Base-by-base conservation (phyloP, 1,140 invertebrate genomes). In the Euborellia annulipes region DNA sequence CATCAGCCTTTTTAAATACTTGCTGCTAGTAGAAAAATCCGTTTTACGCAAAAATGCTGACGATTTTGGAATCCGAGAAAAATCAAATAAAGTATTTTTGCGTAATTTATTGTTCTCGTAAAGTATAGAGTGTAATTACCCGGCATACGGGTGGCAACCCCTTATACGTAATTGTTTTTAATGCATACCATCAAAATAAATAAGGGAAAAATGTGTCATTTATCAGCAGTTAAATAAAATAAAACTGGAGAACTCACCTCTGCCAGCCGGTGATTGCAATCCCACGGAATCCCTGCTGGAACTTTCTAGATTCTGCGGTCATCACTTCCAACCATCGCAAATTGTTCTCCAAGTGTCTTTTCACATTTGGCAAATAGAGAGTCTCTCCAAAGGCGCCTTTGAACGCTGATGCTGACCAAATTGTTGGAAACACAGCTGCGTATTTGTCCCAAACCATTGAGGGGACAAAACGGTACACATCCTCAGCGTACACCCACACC, bases 351-450 rank as follows among this genome's bases (percentile, higher is more conserved):
- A 82, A 55, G 58, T 84, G 81, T 42, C 73, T 66, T 30, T 66
- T 64, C 6, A 75, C 65, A 45, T 75, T 65, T 55, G 76, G 66
- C 52, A 79, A 65, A 43, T 82, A 76, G 38, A 83, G 61, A 18
- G 75, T 78, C 50, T 84, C 79, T 0, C 86, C 86, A 54, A 87
- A 84, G 0, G 86, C 85, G 9, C 84, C 90, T 69, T 94, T 94
- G 57, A 84, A 94, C 1, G 90, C 85, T 47, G 81, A 81, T 2
- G 89, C 89, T n/a, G 81, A 74, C 93, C 93, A 97, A n/a, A 92
- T 73, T 19, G 76, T 74, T 0, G 78, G 74, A 61, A 97, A 98
- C 2, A 91, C 66, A 39, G 73, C 68, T 1, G 76, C 71, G 54
- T 89, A 94, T 36, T 78, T 83, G 39, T 83, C 75, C 85, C 85